These are phyloP conservation scores for Lysiphlebus fabarum DNA, from an alignment of 1,140 invertebrate species.

Conservation along the genomic window DNA sequence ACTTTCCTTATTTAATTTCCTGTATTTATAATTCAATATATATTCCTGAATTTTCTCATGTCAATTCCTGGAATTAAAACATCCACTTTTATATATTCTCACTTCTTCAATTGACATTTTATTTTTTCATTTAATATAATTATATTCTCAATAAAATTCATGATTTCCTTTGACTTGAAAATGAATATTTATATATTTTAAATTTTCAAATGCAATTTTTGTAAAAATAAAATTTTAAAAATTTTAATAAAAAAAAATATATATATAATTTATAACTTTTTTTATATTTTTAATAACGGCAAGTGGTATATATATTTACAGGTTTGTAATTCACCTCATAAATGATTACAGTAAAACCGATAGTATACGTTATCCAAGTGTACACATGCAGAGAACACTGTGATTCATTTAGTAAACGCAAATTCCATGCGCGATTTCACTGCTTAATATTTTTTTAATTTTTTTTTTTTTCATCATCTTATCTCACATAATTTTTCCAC, in stretches of 20 bases:
- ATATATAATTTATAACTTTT: too few species aligned
- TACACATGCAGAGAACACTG: not conserved
- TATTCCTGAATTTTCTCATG: constrained; percentile 19
- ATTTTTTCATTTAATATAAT: too few species aligned
- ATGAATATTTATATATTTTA: too few species aligned
- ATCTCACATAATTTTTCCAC: too few species aligned
- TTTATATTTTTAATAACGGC: not conserved
- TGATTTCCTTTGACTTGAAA: too few species aligned
- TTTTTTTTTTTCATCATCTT: too few species aligned
- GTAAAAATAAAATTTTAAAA: too few species aligned
- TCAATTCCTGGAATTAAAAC: not conserved
- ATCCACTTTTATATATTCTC: not conserved
- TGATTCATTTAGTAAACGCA: not conserved
- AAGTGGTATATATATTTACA: not conserved
- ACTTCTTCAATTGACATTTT: not conserved
- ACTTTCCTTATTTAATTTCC: constrained; percentile 25
- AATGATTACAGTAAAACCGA: not conserved
- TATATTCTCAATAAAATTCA: too few species aligned
- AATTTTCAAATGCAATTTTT: too few species aligned
- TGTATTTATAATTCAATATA: constrained; percentile 11
- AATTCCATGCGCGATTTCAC: not conserved
- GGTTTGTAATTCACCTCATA: not conserved
- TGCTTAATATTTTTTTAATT: not conserved
- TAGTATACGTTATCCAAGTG: not conserved
- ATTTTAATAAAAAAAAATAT: too few species aligned